Evolutionary conservation across 2,888 invertebrate genomes (phyloP).

Genomic region (Drosophila setosimentum): DNA sequence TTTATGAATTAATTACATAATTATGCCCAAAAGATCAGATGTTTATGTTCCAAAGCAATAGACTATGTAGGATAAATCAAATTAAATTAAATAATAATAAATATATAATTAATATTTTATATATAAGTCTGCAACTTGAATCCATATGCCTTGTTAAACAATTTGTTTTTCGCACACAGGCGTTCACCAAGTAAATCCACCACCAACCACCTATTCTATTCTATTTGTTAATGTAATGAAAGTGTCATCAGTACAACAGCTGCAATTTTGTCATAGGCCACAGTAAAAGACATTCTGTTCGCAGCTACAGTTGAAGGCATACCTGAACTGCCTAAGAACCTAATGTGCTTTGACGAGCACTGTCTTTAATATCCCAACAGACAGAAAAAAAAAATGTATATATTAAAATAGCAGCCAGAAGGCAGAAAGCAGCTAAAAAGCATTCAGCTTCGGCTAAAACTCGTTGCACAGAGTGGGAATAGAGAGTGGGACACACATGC

Average conservation of each 20-base stretch:
- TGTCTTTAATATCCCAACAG: conserved; percentile 57
- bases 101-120: background rate
- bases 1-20: background rate
- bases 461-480: conserved; percentile 25
- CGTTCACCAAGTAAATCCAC: background rate
- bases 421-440: background rate
- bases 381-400: conserved; percentile 25
- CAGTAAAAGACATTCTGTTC: background rate
- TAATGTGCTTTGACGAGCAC: conserved; percentile 38
- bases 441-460: background rate
- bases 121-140: background rate
- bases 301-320: conserved; percentile 5
- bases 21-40: background rate
- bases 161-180: background rate
- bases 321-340: conserved; percentile 9
- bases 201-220: background rate
- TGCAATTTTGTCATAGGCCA: background rate
- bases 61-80: background rate
- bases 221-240: background rate
- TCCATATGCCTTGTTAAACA: background rate
- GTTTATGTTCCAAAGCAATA: background rate
- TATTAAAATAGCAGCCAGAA: conserved; percentile 4
- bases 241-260: background rate
- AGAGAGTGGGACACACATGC: conserved; percentile 28
- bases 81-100: background rate